Conservation (phyloP, 2,888 invertebrate species). For the Ochropacha duplaris region DNA sequence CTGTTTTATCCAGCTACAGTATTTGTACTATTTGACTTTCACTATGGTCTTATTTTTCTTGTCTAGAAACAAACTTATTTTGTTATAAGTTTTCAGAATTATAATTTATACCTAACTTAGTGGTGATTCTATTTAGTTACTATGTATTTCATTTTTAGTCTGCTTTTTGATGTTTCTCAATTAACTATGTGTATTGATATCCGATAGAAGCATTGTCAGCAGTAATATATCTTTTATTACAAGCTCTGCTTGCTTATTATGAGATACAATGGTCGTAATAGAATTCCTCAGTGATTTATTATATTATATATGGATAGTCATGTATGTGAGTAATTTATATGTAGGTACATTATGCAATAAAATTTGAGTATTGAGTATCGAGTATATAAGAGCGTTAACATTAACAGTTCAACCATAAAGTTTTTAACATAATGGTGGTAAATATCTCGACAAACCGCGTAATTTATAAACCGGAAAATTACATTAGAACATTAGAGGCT, state of each 20-base stretch:
- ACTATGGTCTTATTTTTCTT: background rate
- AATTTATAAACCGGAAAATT: conserved; percentile 44
- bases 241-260: too few relatives aligned
- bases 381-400: too few relatives aligned
- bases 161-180: background rate
- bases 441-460: conserved; percentile 12
- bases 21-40: conserved; percentile 11
- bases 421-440: too few relatives aligned
- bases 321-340: too few relatives aligned
- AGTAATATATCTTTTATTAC: too few relatives aligned
- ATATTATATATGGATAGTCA: too few relatives aligned
- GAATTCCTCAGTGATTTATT: too few relatives aligned
- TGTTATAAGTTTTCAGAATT: background rate
- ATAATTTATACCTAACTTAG: background rate
- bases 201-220: too few relatives aligned
- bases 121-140: background rate
- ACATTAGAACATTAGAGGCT: conserved; percentile 52
- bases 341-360: too few relatives aligned
- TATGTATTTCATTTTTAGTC: background rate
- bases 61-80: background rate
- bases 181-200: background rate
- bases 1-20: conserved; percentile 39
- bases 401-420: too few relatives aligned
- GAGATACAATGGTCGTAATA: too few relatives aligned
- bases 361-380: too few relatives aligned